Evolutionary conservation across 1,140 invertebrate species (phyloP).

Genomic region (Tetragnatha versicolor): DNA sequence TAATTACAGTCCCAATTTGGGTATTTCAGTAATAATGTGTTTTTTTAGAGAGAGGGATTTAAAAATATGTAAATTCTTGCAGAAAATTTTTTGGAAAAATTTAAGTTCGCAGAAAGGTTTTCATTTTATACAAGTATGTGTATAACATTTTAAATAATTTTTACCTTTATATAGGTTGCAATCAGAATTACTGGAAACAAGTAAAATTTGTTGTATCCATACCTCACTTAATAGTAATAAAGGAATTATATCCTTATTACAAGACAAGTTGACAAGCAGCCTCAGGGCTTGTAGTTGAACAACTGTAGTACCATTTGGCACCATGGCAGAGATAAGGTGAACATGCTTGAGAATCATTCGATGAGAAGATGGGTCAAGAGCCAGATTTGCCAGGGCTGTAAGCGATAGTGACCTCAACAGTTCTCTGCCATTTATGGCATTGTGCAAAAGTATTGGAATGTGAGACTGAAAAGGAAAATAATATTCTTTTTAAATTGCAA

Average conservation of each 20-base stretch:
- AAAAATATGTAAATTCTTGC: too few species aligned
- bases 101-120: too few species aligned
- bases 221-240: slow-evolving; percentile 73
- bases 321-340: slow-evolving; percentile 57
- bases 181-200: too few species aligned
- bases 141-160: too few species aligned
- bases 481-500: background rate
- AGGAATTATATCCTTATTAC: slow-evolving; percentile 72
- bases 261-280: slow-evolving; percentile 73
- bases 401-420: slow-evolving; percentile 60
- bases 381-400: slow-evolving; percentile 67
- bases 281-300: slow-evolving; percentile 69
- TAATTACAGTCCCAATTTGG: too few species aligned
- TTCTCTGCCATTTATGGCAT: slow-evolving; percentile 60
- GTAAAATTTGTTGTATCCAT: too few species aligned
- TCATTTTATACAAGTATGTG: too few species aligned
- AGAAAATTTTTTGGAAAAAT: too few species aligned
- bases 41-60: too few species aligned
- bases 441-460: slow-evolving; percentile 64
- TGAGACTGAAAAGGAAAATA: slow-evolving; percentile 61
- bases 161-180: too few species aligned
- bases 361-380: slow-evolving; percentile 59
- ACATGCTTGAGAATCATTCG: slow-evolving; percentile 34
- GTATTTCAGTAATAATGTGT: too few species aligned
- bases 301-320: slow-evolving; percentile 62